phyloP scores from a whole-genome alignment of 2,888 invertebrate species.

The Mongoloraphidia duomilia region DNA sequence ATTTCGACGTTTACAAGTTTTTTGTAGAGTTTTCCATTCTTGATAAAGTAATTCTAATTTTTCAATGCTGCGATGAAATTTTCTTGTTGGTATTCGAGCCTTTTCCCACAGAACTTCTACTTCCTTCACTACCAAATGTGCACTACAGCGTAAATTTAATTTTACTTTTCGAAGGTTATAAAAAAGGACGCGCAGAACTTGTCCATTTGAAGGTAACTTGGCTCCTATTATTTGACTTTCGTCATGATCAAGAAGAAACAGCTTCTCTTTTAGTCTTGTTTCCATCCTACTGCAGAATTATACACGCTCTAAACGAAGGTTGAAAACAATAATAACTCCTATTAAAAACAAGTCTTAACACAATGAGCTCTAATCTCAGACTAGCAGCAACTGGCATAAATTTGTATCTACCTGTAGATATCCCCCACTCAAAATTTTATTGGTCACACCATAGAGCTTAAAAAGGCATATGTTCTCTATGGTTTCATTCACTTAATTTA shows the following conservation, averaged over 20 bases:
- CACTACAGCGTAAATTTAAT: slow-evolving; percentile 2
- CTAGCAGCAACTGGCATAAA: too few species aligned
- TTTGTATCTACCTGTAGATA: too few species aligned
- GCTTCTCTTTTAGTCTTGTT: not conserved
- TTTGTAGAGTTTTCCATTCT: slow-evolving; percentile 3
- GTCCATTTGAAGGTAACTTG: slow-evolving; percentile 5
- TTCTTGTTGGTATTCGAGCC: slow-evolving; percentile 3
- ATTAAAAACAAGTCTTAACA: too few species aligned
- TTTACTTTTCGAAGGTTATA: slow-evolving; percentile 4
- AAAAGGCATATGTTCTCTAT: too few species aligned
- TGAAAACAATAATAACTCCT: too few species aligned
- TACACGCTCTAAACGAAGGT: too few species aligned
- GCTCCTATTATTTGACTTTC: slow-evolving; percentile 5
- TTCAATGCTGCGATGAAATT: not conserved
- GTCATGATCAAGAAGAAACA: not conserved
- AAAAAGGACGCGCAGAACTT: slow-evolving; percentile 5
- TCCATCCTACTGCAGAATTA: too few species aligned
- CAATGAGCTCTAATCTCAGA: too few species aligned
- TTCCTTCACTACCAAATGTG: slow-evolving; percentile 1
- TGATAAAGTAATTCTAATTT: slow-evolving; percentile 4
- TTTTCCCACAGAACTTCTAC: slow-evolving; percentile 3
- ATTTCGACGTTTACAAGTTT: not conserved
- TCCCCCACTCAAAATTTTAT: too few species aligned
- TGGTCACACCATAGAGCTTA: too few species aligned
- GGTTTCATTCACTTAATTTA: too few species aligned